phyloP scores from a whole-genome alignment of 2,888 invertebrate species.

The Xylocampa areola region DNA sequence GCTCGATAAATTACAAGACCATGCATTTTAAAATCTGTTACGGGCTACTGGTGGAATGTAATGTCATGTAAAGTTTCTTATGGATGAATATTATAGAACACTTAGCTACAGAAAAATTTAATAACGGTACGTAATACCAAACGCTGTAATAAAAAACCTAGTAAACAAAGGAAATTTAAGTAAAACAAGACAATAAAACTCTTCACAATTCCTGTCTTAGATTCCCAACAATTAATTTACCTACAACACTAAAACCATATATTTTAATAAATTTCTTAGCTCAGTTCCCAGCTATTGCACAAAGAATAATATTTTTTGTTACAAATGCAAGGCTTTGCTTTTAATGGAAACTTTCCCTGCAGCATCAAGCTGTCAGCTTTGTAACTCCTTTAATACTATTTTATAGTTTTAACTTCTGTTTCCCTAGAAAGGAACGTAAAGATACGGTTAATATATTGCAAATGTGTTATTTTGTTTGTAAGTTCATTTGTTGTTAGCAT shows the following conservation, averaged over 20 bases:
- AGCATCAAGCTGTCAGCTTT: slow-evolving; percentile 54
- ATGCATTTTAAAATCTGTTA: too few species aligned
- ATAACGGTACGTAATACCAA: too few species aligned
- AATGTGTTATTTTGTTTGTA: slow-evolving; percentile 24
- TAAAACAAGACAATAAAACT: not conserved
- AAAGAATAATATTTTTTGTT: slow-evolving; percentile 58
- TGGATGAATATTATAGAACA: too few species aligned
- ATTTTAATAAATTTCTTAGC: slow-evolving; percentile 48
- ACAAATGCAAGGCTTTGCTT: slow-evolving; percentile 54
- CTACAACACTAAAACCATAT: slow-evolving; percentile 37
- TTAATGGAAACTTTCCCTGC: slow-evolving; percentile 60
- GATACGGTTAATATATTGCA: slow-evolving; percentile 37
- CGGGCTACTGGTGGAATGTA: too few species aligned
- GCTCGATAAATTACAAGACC: too few species aligned
- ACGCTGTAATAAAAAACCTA: too few species aligned
- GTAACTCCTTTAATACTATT: slow-evolving; percentile 58
- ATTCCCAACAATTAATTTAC: slow-evolving; percentile 29
- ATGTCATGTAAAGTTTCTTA: too few species aligned
- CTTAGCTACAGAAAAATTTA: too few species aligned
- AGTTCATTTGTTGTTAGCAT: slow-evolving; percentile 3
- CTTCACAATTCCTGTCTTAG: slow-evolving; percentile 9
- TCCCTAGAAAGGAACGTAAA: slow-evolving; percentile 22
- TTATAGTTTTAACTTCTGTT: slow-evolving; percentile 57
- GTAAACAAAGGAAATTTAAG: not conserved
- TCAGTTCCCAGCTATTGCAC: slow-evolving; percentile 34